A percentile compares a stretch with the other conserved stretches of the same genome.
Conservation (phyloP, 2,888 invertebrate genomes). For the Conistra vaccinii region DNA sequence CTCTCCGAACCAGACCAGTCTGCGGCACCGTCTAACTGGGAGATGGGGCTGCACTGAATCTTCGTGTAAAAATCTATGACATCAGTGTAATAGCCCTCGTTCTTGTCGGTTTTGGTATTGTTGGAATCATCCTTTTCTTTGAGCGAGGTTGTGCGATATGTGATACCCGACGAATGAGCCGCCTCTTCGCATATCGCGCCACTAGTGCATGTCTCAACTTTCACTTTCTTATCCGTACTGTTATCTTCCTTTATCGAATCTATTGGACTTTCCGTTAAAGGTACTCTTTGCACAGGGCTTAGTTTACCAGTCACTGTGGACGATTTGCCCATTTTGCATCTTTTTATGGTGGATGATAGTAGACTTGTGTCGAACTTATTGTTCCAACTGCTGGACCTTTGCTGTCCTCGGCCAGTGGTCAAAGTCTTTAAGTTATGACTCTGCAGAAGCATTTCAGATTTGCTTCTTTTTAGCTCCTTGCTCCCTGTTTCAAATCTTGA, state of each 20-base stretch:
- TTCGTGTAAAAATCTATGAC: constrained; percentile 90
- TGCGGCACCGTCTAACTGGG: constrained; percentile 93
- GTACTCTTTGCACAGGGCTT: constrained; percentile 83
- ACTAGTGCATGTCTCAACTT: constrained; percentile 77
- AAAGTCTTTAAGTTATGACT: constrained; percentile 87
- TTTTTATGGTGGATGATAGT: constrained; percentile 91
- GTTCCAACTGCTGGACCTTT: constrained; percentile 93
- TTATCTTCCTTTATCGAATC: constrained; percentile 84
- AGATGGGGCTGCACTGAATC: constrained; percentile 91
- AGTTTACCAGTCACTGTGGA: constrained; percentile 86
- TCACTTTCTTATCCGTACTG: constrained; percentile 80
- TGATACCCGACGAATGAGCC: constrained; percentile 87
- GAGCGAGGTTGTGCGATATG: constrained; percentile 82
- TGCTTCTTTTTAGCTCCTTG: constrained; percentile 92
- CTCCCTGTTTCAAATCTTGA: constrained; percentile 87
- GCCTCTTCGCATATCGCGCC: constrained; percentile 80
- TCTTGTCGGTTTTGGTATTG: constrained; percentile 82
- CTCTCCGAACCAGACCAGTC: constrained; percentile 92
- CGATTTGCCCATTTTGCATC: constrained; percentile 91
- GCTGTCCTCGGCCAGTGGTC: constrained; percentile 90
- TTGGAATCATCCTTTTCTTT: constrained; percentile 83
- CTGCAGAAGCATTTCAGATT: constrained; percentile 92
- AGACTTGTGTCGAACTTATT: constrained; percentile 92
- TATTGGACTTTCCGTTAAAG: constrained; percentile 77
- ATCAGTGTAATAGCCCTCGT: constrained; percentile 86